These are phyloP conservation scores for Polydrusus tereticollis DNA, from an alignment of 2,888 invertebrate genomes.

Conservation along the genomic window DNA sequence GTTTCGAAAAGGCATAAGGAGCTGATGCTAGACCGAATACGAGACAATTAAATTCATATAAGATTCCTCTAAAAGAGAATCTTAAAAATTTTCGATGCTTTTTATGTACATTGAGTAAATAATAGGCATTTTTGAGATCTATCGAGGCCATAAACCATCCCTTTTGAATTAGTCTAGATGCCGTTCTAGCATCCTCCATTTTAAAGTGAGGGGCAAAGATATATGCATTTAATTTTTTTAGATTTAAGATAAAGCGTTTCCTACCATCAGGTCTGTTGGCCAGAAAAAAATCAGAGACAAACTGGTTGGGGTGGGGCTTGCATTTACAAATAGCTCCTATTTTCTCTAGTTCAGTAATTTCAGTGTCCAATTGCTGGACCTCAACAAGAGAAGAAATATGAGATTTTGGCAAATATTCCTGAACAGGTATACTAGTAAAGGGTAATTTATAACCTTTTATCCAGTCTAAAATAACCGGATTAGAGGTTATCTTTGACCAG, in stretches of 20 bases:
- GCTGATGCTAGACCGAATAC: constrained; percentile 54
- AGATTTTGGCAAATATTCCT: not conserved
- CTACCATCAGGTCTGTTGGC: constrained; percentile 38
- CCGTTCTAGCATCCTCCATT: constrained; percentile 53
- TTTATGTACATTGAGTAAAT: constrained; percentile 49
- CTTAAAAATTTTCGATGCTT: constrained; percentile 50
- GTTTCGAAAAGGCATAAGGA: constrained; percentile 56
- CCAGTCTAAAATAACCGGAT: not conserved
- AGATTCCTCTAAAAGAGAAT: constrained; percentile 48
- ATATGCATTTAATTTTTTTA: constrained; percentile 52
- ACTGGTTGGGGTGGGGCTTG: constrained; percentile 1
- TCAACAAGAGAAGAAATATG: not conserved
- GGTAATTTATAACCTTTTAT: not conserved
- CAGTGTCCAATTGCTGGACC: not conserved
- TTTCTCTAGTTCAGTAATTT: not conserved
- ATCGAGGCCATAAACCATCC: constrained; percentile 30
- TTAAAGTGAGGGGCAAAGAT: constrained; percentile 54
- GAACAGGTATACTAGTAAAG: not conserved
- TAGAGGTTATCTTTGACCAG: not conserved
- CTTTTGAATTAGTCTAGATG: constrained; percentile 44
- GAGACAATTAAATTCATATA: constrained; percentile 53
- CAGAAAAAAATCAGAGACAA: constrained; percentile 30
- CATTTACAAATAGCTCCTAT: constrained; percentile 10
- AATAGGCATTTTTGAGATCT: constrained; percentile 51
- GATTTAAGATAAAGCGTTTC: constrained; percentile 49